Evolutionary conservation across 2,113 vertebrate species (phyloP).

Genomic region (Eleginops maclovinus): DNA sequence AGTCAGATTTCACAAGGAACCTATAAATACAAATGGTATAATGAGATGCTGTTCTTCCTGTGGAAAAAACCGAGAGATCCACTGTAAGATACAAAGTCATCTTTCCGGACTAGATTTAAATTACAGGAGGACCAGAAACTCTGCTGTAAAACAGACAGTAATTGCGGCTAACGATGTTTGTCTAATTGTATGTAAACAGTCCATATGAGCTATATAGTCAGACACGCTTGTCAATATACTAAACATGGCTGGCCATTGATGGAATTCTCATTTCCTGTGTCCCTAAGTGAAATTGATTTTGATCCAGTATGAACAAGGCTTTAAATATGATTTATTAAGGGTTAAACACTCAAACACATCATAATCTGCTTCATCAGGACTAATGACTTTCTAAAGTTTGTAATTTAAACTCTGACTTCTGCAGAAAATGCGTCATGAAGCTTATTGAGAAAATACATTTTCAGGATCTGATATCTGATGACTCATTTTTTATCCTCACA

Average conservation of each 20-base stretch:
- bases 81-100: background rate
- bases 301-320: background rate
- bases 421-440: background rate
- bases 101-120: no score
- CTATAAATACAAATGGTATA: background rate
- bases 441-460: background rate
- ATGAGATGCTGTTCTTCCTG: background rate
- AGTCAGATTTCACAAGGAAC: background rate
- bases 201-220: no score
- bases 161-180: no score
- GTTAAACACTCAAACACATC: background rate
- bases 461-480: background rate
- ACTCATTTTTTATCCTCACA: constrained; percentile 59
- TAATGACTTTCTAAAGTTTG: background rate
- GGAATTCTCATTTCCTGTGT: no score
- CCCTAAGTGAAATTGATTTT: no score
- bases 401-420: background rate
- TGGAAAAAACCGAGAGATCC: background rate
- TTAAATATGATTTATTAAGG: background rate
- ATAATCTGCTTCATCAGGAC: no score
- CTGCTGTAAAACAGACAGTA: background rate
- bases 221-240: no score
- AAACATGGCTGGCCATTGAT: no score
- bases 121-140: background rate
- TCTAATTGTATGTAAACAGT: no score